Evolutionary conservation across 2,888 invertebrate species (phyloP), one percentile per base, ranked within the genome.

Genomic region (Hartigia nigra): DNA sequence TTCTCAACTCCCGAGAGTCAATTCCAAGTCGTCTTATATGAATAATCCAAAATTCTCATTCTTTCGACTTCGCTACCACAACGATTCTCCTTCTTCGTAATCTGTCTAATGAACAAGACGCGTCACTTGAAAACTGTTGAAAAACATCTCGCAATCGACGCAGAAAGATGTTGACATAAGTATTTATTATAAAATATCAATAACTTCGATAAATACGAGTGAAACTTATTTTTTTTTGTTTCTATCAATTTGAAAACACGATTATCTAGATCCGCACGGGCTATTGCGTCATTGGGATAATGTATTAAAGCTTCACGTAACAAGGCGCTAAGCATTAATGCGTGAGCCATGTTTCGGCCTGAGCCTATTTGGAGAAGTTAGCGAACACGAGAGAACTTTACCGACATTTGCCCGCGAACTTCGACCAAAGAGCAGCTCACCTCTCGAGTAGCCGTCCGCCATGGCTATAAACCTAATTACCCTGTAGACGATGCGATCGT

Each of bases 311-410:
- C 12, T 34, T 11, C 75, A 12, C 23, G 79, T 78, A 79, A 75
- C 78, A 80, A 81, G 80, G 82, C 81, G 81, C 82, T 82, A 81
- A 85, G 86, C 86, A 87, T 89, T 90, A 90, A 90, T 89, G 90
- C 87, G 86, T 85, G 86, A 89, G 87, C 87, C 88, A 82, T 89
- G 89, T 90, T 87, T 83, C 84, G 86, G 85, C 83, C 83, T 84
- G 87, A 87, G 87, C 85, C 87, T 86, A 87, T 88, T 89, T 88
- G 83, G 85, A 78, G 81, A 86, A 88, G 89, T 89, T 89, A 86
- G 23, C 82, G 83, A 81, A 83, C 81, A 80, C 78, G 81, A 77
- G 80, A 79, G 55, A 82, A 86, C 82, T 86, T 82, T 76, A 32
- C 78, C 81, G 82, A 83, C 82, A 83, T 78, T 82, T 23, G 23